Conservation (phyloP, 2,797 vertebrate genomes). For the Lindbergichthys nudifrons region DNA sequence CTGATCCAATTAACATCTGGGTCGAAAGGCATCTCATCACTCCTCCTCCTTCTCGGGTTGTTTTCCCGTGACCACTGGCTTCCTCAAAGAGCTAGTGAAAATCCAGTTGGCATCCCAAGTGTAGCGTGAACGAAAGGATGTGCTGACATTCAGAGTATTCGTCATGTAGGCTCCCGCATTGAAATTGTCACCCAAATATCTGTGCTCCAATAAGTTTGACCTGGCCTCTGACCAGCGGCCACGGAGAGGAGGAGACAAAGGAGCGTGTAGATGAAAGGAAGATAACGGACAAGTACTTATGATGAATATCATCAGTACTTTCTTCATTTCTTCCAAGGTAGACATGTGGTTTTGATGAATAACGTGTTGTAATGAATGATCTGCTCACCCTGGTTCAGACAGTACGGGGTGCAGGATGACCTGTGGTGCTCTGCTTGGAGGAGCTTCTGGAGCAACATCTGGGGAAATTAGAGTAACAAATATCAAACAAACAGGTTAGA, state of each 20-base stretch:
- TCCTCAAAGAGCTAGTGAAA: constrained; percentile 68
- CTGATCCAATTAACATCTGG: constrained; percentile 78
- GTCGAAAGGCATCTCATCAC: constrained; percentile 76
- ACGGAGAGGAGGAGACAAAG: constrained; percentile 13
- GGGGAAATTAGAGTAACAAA: constrained; percentile 45
- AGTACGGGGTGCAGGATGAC: constrained; percentile 96
- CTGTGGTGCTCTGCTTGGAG: constrained; percentile 92
- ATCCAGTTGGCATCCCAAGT: constrained; percentile 79
- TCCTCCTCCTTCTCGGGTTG: constrained; percentile 66
- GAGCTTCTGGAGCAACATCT: constrained; percentile 96
- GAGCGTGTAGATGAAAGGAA: constrained; percentile 21
- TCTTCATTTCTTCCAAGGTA: constrained; percentile 17
- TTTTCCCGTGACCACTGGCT: constrained; percentile 71
- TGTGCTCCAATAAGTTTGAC: constrained; percentile 80
- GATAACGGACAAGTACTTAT: constrained; percentile 5
- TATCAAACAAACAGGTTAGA: constrained; percentile 18
- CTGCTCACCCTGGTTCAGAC: constrained; percentile 93
- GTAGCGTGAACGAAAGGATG: constrained; percentile 82
- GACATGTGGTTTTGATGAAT: constrained; percentile 6
- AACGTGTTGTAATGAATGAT: neutral
- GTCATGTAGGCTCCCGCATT: constrained; percentile 65
- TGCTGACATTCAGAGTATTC: constrained; percentile 68
- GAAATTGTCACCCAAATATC: constrained; percentile 79
- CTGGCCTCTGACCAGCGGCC: constrained; percentile 62
- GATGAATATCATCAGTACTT: constrained; percentile 20